phyloP scores from a whole-genome alignment of 2,113 vertebrate species.

The Cyprinodon variegatus region DNA sequence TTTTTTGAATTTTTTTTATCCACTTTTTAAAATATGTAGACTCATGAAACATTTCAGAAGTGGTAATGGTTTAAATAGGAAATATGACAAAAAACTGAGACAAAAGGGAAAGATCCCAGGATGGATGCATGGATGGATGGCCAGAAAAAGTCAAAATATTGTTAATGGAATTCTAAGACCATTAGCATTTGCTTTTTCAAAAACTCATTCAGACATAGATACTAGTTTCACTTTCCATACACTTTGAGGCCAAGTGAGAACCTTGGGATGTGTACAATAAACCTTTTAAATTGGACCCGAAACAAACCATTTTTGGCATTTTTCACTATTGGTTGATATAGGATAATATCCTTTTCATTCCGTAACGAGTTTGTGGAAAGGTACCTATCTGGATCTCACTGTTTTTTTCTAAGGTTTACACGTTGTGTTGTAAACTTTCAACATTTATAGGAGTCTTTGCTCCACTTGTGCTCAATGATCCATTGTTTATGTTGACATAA shows the following conservation, averaged over 20 bases:
- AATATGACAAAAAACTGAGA: no score
- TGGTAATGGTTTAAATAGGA: no score
- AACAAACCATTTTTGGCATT: no score
- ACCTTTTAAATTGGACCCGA: no score
- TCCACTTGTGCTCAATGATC: not conserved
- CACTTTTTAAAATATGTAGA: not conserved
- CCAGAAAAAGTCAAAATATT: no score
- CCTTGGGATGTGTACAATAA: no score
- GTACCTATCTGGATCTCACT: not conserved
- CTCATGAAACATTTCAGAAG: not conserved
- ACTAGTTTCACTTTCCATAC: no score
- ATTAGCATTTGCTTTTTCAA: not conserved
- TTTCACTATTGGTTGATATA: not conserved
- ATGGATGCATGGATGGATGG: no score
- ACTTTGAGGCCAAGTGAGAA: no score
- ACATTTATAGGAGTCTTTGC: not conserved
- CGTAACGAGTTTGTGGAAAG: not conserved
- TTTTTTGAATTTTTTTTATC: not conserved
- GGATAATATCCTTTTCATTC: not conserved
- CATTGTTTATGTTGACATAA: not conserved
- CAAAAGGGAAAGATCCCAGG: no score
- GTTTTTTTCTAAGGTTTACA: not conserved
- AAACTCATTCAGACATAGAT: not conserved
- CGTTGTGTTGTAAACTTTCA: not conserved
- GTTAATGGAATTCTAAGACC: no score